phyloP scores from a whole-genome alignment of 2,797 vertebrate species.

The Pelochelys cantorii region DNA sequence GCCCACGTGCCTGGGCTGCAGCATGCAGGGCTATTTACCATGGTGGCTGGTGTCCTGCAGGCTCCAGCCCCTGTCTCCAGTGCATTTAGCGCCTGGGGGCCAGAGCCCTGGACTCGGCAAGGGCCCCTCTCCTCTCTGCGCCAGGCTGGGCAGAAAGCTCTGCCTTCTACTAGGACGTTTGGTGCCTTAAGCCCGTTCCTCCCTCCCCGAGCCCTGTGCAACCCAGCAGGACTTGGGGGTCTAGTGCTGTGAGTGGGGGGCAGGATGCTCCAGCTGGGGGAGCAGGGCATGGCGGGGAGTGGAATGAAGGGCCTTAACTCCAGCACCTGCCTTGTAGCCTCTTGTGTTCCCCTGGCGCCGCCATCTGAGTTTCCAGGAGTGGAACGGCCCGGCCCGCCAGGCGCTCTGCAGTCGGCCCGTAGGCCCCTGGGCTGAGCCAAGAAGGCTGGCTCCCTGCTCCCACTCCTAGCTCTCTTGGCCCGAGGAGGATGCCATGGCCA shows the following conservation, averaged over 20 bases:
- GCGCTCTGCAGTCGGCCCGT: not conserved
- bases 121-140: constrained; percentile 3
- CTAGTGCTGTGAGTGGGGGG: too few species aligned
- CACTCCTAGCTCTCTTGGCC: not conserved
- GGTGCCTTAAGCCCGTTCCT: constrained; percentile 54
- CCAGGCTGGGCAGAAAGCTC: constrained; percentile 28
- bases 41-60: constrained; percentile 49
- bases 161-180: not conserved
- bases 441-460: not conserved
- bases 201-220: constrained; percentile 33
- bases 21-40: constrained; percentile 62
- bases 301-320: constrained; percentile 6
- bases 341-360: not conserved
- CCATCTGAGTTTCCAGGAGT: not conserved
- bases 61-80: constrained; percentile 22
- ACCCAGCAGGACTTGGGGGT: too few species aligned
- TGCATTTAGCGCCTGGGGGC: constrained; percentile 28
- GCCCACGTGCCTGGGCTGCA: not conserved
- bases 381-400: too few species aligned
- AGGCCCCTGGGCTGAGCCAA: not conserved
- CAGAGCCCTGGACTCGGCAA: not conserved
- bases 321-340: not conserved
- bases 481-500: rapidly evolving
- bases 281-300: not conserved
- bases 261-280: too few species aligned